Evolutionary conservation across 1,140 invertebrate species (phyloP).

Genomic region (Apis cerana): DNA sequence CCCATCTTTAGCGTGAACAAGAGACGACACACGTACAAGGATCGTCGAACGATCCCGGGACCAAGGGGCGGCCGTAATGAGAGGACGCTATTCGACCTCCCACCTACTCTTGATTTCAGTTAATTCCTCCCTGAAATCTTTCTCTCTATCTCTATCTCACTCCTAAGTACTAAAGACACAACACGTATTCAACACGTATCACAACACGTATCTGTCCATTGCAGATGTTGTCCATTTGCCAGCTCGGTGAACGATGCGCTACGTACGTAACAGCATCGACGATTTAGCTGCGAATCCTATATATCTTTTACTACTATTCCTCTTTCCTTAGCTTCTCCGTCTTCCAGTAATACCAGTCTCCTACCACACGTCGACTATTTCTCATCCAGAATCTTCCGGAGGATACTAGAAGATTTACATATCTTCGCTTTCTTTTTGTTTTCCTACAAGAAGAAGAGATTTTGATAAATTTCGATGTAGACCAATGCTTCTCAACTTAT

Average conservation of each 20-base stretch:
- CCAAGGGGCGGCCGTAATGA: slow-evolving; percentile 45
- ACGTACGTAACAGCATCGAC: background rate
- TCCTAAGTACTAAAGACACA: slow-evolving; percentile 22
- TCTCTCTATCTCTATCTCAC: too few species aligned
- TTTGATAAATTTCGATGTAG: too few species aligned
- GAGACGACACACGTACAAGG: slow-evolving; percentile 52
- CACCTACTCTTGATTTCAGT: slow-evolving; percentile 52
- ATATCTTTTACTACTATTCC: background rate
- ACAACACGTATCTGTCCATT: slow-evolving; percentile 2
- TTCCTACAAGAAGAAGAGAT: too few species aligned
- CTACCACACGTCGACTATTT: too few species aligned
- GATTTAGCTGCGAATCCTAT: background rate
- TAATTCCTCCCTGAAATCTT: slow-evolving; percentile 35
- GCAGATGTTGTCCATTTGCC: slow-evolving; percentile 13
- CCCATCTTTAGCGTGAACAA: slow-evolving; percentile 45
- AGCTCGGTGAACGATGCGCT: slow-evolving; percentile 12
- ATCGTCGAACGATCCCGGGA: slow-evolving; percentile 53
- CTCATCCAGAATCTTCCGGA: too few species aligned
- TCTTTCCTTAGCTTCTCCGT: too few species aligned
- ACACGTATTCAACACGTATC: slow-evolving; percentile 6
- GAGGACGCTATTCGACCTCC: slow-evolving; percentile 43
- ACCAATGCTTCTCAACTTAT: too few species aligned
- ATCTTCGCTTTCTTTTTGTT: too few species aligned
- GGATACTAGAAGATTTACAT: too few species aligned
- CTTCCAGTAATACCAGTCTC: too few species aligned